phyloP scores from a whole-genome alignment of 2,113 vertebrate species.

The Thermophis baileyi region DNA sequence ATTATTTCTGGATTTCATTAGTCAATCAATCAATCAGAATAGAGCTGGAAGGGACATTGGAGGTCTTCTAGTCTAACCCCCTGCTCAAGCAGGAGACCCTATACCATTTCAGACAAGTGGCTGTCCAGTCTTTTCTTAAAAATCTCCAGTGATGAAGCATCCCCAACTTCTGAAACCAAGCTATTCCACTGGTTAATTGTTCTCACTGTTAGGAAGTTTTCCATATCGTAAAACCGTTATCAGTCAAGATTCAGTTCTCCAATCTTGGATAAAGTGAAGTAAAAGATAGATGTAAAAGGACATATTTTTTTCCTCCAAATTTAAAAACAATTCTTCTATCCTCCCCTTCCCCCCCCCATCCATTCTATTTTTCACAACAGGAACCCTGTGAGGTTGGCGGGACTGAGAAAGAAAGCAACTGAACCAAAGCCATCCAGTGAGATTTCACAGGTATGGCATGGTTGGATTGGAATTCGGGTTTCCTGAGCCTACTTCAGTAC shows the following conservation, averaged over 20 bases:
- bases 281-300: neutral
- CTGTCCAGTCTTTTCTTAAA: no score
- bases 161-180: no score
- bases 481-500: neutral
- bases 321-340: neutral
- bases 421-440: neutral
- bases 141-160: no score
- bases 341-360: neutral
- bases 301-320: neutral
- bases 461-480: neutral
- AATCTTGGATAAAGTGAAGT: neutral
- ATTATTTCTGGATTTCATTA: neutral
- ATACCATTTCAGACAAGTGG: no score
- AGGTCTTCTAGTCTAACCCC: no score
- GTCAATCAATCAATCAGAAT: no score
- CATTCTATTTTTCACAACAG: neutral
- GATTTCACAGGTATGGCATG: neutral
- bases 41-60: no score
- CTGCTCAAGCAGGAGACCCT: no score
- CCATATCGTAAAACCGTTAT: no score
- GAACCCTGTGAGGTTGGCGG: neutral
- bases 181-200: no score
- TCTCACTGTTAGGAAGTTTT: no score
- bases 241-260: neutral
- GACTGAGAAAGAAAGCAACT: neutral